Evolutionary conservation across 2,113 vertebrate species (phyloP), one percentile per base, ranked within the genome.

Genomic region (Hystrix cristata): DNA sequence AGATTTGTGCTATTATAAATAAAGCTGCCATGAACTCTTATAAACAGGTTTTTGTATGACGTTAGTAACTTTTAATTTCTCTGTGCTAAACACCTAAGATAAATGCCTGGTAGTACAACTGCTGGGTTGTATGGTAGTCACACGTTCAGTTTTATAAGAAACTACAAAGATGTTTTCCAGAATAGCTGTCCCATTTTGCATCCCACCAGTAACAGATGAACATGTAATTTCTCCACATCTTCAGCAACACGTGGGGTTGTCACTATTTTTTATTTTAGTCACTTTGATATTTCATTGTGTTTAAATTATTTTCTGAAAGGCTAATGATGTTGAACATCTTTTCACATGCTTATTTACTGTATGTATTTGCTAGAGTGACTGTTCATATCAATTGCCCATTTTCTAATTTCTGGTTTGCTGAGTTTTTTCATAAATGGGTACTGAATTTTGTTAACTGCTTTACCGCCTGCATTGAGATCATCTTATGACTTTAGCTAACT

Each of bases 401-500:
- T 94, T 88, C 71, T 87, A 82, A 48, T 25, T 84, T 94, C 34
- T 25, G 91, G 48, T 89, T 92, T 89, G 62, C 31, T 29, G 16
- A 71, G 31, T 72, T 87, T 78, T 71, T 84, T 78, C 31, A 67
- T 46, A 79, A 84, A 46, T 81, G 12, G 34, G 69, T 46, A 0
- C 4, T 76, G 59, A 23, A 60, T 57, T 81, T 23, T 85, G 74
- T 80, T 38, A 78, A 59, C 60, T 81, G 53, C 14, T 84, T 74
- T 51, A 59, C 27, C 46, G 16, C 38, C 71, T 57, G 67, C 53
- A 18, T 19, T 84, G 27, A 85, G 19, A 95, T 29, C 8, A 94
- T 91, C 31, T 23, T 87, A 72, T 5, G 0, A 48, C 21, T 65
- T 93, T 59, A 43, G 59, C 59, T 67, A 91, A 27, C 48, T 55